Evolutionary conservation across 2,113 vertebrate species (phyloP), one percentile per base, ranked within the genome.

Genomic region (Tupaia tana): DNA sequence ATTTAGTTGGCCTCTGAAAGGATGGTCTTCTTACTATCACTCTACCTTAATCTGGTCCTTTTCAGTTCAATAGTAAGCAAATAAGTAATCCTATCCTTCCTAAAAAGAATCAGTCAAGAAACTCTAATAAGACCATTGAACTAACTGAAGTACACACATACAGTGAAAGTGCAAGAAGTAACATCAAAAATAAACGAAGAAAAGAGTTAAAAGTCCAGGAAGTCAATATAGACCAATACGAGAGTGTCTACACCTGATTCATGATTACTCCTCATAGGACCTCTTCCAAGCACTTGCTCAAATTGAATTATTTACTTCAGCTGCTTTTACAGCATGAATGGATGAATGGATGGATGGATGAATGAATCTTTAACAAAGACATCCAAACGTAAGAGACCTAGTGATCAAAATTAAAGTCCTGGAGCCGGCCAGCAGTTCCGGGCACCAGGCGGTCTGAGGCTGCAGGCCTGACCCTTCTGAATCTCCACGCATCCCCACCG

Each of bases 361-460:
- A 31, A 29, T 86, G 27, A 59, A 66, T 69, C 54, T 84, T 82
- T 82, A 91, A 85, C 59, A 91, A 91, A 74, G 9, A 58, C 14
- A 64, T 56, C n/a, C 29, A 93, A 94, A 77, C 19, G 52, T 63
- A 52, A 90, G 81, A 12, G 54, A 91, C 77, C 75, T 82, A 87
- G 63, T 74, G 61, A 93, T 96, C 70, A 92, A 83, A 97, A 92
- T 75, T 84, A 87, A 95, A 73, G 66, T 89, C 34, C 54, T 90
- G 89, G 54, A 74, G 77, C 27, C n/a, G n/a, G n/a, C n/a, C n/a
- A n/a, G n/a, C n/a, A n/a, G n/a, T n/a, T n/a, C n/a, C n/a, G n/a
- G n/a, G n/a, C n/a, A n/a, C n/a, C n/a, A n/a, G n/a, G n/a, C n/a
- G n/a, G n/a, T n/a, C n/a, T n/a, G n/a, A n/a, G n/a, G n/a, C n/a